Percentiles rank a stretch among this genome's conserved stretches.
Conservation (phyloP, 2,888 invertebrate genomes). For the Rhamnusium bicolor region DNA sequence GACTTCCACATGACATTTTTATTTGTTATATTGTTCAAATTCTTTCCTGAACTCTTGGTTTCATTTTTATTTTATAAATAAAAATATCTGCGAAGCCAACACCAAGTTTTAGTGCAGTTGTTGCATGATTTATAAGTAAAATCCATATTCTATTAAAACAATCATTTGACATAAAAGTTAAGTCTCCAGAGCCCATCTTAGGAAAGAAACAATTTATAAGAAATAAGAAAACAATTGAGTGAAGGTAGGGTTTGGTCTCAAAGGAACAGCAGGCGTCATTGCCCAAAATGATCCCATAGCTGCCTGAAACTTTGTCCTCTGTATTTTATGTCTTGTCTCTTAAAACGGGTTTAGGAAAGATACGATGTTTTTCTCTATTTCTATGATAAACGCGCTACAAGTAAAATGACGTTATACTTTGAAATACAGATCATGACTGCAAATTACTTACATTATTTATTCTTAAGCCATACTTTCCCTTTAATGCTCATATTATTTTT, state of each 20-base stretch:
- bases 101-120: conserved; percentile 5
- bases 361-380: conserved; percentile 23
- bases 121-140: conserved; percentile 32
- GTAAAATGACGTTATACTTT: not conserved
- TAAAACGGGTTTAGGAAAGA: conserved; percentile 35
- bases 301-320: conserved; percentile 46
- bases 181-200: conserved; percentile 60
- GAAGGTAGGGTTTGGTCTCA: conserved; percentile 64
- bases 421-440: not conserved
- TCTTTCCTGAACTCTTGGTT: not conserved
- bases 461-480: not conserved
- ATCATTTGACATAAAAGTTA: conserved; percentile 64
- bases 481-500: not conserved
- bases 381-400: conserved; percentile 14
- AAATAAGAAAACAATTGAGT: conserved; percentile 69
- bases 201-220: conserved; percentile 68
- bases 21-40: not conserved
- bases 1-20: not conserved
- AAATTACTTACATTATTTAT: not conserved
- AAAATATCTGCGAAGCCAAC: not conserved
- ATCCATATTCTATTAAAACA: conserved; percentile 60
- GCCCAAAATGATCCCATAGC: conserved; percentile 55
- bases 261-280: conserved; percentile 58
- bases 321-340: conserved; percentile 44
- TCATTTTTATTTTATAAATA: not conserved